These are phyloP conservation scores for Megalurothrips usitatus DNA, from an alignment of 2,888 invertebrate species.

Conservation along the genomic window DNA sequence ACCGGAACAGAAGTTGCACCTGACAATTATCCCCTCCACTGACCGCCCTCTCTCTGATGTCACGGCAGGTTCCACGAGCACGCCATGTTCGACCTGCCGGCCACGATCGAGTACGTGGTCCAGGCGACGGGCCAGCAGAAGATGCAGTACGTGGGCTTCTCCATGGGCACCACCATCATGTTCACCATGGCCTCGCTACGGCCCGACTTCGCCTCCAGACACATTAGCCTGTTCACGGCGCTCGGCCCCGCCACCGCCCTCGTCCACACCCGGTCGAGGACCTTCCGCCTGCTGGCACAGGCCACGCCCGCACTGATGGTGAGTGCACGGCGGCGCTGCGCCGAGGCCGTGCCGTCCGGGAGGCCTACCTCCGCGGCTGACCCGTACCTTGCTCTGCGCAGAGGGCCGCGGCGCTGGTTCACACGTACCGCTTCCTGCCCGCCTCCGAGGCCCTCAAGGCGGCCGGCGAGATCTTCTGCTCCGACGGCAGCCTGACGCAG, in stretches of 20 bases:
- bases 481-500: conserved; percentile 5
- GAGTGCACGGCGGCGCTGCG: not conserved
- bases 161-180: conserved; percentile 23
- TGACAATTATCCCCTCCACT: too few relatives aligned
- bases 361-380: not conserved
- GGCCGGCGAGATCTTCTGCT: conserved; percentile 12
- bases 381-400: not conserved
- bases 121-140: not conserved
- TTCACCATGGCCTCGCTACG: not conserved
- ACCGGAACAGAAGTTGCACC: too few relatives aligned
- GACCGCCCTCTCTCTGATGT: not conserved
- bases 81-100: not conserved
- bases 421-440: not conserved
- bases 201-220: not conserved
- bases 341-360: too few relatives aligned
- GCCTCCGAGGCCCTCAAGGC: not conserved
- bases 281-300: not conserved
- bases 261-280: not conserved
- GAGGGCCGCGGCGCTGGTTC: not conserved
- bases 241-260: not conserved
- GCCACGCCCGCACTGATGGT: not conserved
- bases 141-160: conserved; percentile 24
- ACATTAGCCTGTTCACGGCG: not conserved
- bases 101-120: not conserved
- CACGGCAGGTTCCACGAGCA: conserved; percentile 1